Conservation (phyloP, 2,113 vertebrate species). For the Colistium nudipinnis region DNA sequence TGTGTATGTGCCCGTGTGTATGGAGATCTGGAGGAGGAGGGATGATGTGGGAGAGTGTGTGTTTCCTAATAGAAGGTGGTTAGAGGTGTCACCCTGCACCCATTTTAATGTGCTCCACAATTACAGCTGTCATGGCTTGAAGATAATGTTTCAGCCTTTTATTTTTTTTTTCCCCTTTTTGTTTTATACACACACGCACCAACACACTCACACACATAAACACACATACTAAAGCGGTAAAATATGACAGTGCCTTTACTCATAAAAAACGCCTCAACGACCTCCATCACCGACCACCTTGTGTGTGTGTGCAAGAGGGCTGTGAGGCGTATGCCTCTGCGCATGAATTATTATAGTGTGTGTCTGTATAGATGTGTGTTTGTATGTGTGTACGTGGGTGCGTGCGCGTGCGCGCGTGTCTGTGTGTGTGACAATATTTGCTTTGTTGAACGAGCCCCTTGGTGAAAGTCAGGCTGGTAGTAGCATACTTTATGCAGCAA, state of each 20-base stretch:
- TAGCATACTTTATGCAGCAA: slow-evolving; percentile 50
- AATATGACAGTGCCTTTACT: slow-evolving; percentile 63
- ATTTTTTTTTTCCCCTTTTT: slow-evolving; percentile 28
- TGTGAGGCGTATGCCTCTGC: slow-evolving; percentile 37
- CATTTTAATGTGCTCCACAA: slow-evolving; percentile 81
- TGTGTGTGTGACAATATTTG: slow-evolving; percentile 69
- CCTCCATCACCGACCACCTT: slow-evolving; percentile 44
- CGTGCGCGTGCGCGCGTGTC: slow-evolving; percentile 44
- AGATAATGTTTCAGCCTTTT: slow-evolving; percentile 69
- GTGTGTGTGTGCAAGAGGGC: slow-evolving; percentile 21
- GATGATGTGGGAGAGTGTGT: slow-evolving; percentile 58
- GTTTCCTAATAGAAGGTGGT: slow-evolving; percentile 79
- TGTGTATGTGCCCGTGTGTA: slow-evolving; percentile 40
- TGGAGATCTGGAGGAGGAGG: slow-evolving; percentile 21
- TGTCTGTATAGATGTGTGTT: slow-evolving; percentile 39
- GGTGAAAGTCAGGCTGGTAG: slow-evolving; percentile 58
- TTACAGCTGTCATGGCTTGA: slow-evolving; percentile 78
- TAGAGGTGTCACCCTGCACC: slow-evolving; percentile 80
- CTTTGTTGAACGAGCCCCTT: slow-evolving; percentile 73
- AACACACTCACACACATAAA: neutral
- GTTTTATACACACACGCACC: slow-evolving; percentile 21
- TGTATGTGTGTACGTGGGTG: neutral
- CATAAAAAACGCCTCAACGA: slow-evolving; percentile 65
- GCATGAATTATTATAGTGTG: slow-evolving; percentile 65
- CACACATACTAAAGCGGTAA: slow-evolving; percentile 58